Base-by-base conservation (phyloP, 2,888 invertebrate genomes). In the Acleris laterana region DNA sequence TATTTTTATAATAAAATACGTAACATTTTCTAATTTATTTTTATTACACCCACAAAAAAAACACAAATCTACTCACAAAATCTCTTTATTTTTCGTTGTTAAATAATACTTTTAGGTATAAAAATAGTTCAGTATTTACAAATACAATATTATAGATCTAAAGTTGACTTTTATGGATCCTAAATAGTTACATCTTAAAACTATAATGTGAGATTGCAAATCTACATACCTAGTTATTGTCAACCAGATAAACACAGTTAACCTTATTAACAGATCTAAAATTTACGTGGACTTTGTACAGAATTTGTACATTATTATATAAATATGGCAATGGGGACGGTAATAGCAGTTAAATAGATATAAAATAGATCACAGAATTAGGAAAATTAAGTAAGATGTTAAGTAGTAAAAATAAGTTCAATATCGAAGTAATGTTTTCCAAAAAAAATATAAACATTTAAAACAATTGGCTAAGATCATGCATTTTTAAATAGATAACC, bases 51-150 rank as follows among this genome's bases (percentile, higher is more conserved):
- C 28, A 63, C 17, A 13, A 17, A 9, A 17, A 9, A 44, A 16
- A 52, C 44, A 16, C 42, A 50, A 32, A 28, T 38, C 5, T 19
- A 13, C 44, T 32, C 4, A 22, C 48, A 63, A 72, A 75, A 69
- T 79, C 73, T 79, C 75, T 77, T 61, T 70, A 71, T 68, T 72
- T 63, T 77, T 82, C 78, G 77, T 77, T 80, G 73, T 79, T 79
- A 77, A 79, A 79, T 86, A 85, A 86, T 86, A 86, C 84, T 86
- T 83, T 78, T 75, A 75, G 79, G 80, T 82, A 77, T 75, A 79
- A 79, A 80, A 81, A 76, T 75, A 68, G 58, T 68, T 64, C 68
- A 71, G 69, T 76, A 84, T 82, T 81, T 83, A 85, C 76, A 76
- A 53, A 70, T 71, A 72, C 38, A 38, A 38, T 38, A 38, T 38